Evolutionary conservation across 2,888 invertebrate genomes (phyloP).

Genomic region (Lymantria monacha): DNA sequence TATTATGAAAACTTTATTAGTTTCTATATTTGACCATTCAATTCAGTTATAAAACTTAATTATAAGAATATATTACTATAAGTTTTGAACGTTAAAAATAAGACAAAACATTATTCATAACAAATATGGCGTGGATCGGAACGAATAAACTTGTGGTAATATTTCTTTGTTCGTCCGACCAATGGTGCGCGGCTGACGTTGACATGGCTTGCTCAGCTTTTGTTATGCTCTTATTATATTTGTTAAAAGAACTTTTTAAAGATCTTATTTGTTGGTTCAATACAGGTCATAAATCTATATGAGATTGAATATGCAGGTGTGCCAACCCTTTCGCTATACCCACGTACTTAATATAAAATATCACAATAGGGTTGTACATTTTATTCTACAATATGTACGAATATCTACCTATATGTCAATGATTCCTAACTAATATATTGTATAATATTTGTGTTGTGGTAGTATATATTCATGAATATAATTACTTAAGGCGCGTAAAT

Average conservation of each 20-base stretch:
- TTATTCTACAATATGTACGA: not conserved
- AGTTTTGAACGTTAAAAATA: conserved; percentile 12
- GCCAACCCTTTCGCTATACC: conserved; percentile 59
- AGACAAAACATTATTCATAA: conserved; percentile 24
- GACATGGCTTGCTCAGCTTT: conserved; percentile 73
- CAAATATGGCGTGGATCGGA: conserved; percentile 50
- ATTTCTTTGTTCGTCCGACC: conserved; percentile 76
- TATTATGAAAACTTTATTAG: conserved; percentile 53
- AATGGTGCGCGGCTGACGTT: conserved; percentile 71
- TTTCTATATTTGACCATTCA: conserved; percentile 11
- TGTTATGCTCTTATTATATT: conserved; percentile 76
- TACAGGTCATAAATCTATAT: conserved; percentile 77
- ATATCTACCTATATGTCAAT: not conserved
- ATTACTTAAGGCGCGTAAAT: conserved; percentile 2
- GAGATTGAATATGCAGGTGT: conserved; percentile 73
- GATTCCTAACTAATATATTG: not conserved
- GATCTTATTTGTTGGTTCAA: conserved; percentile 78
- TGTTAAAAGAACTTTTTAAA: conserved; percentile 73
- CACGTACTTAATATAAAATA: conserved; percentile 33
- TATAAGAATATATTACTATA: not conserved
- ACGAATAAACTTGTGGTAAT: conserved; percentile 68
- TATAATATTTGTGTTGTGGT: not conserved
- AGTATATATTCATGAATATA: conserved; percentile 6
- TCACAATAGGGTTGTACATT: conserved; percentile 17
- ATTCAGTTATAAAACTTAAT: conserved; percentile 4